Evolutionary conservation across 2,888 invertebrate genomes (phyloP).

Genomic region (Nymphalis polychloros): DNA sequence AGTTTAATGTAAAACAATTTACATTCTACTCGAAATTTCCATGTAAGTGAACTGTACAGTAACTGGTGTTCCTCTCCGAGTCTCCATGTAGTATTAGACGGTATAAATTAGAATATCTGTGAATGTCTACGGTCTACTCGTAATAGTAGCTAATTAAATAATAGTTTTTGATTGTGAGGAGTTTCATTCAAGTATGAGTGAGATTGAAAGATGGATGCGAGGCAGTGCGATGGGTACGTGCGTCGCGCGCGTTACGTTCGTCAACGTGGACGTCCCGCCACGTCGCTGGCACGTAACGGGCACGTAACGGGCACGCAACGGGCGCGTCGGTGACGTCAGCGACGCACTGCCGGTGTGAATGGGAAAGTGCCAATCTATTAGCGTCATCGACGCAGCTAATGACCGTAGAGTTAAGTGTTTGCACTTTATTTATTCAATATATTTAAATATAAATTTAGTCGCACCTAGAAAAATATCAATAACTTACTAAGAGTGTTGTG

Average conservation of each 20-base stretch:
- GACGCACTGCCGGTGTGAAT: constrained; percentile 58
- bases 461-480: constrained; percentile 82
- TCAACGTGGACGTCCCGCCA: not conserved
- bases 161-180: constrained; percentile 56
- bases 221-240: constrained; percentile 3
- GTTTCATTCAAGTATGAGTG: constrained; percentile 51
- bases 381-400: constrained; percentile 74
- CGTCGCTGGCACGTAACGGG: not conserved
- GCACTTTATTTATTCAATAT: constrained; percentile 82
- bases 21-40: constrained; percentile 59
- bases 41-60: constrained; percentile 72
- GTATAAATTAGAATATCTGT: constrained; percentile 57
- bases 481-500: constrained; percentile 82
- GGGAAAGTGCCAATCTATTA: constrained; percentile 80
- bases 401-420: constrained; percentile 82
- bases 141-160: constrained; percentile 62
- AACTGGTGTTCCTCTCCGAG: constrained; percentile 79
- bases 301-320: not conserved
- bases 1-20: constrained; percentile 67
- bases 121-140: constrained; percentile 65
- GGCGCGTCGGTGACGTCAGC: constrained; percentile 12
- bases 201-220: constrained; percentile 34
- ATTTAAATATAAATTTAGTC: constrained; percentile 80
- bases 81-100: constrained; percentile 75
- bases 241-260: not conserved